These are phyloP conservation scores for Drosophila mayri DNA, from an alignment of 1,140 invertebrate genomes.

Conservation along the genomic window DNA sequence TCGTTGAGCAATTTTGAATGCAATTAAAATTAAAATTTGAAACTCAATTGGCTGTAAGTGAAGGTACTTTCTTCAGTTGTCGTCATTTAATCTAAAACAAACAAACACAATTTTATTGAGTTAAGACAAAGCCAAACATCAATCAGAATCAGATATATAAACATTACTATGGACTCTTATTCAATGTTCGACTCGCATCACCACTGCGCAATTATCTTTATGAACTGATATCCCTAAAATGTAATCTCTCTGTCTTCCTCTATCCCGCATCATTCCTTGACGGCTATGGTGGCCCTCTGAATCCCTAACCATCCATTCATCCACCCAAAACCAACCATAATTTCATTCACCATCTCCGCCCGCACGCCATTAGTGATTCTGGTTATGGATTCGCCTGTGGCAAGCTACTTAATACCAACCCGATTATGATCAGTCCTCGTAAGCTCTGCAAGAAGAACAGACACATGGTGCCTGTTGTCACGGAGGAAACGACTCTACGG, in stretches of 20 bases:
- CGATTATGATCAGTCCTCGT: constrained; percentile 1
- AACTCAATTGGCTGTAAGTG: constrained; percentile 14
- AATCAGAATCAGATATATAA: constrained; percentile 33
- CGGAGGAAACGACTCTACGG: constrained; percentile 14
- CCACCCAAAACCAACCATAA: constrained; percentile 30
- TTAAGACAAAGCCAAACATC: constrained; percentile 19
- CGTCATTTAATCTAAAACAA: constrained; percentile 11
- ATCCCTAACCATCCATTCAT: constrained; percentile 17
- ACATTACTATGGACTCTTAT: constrained; percentile 15
- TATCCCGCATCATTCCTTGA: constrained; percentile 35
- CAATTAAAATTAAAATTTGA: constrained; percentile 36
- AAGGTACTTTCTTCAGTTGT: constrained; percentile 13
- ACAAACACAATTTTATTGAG: constrained; percentile 71
- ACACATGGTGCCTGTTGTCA: background rate
- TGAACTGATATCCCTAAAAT: constrained; percentile 53
- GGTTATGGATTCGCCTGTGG: constrained; percentile 28
- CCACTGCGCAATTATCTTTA: constrained; percentile 41
- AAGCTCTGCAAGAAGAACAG: background rate
- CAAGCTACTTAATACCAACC: constrained; percentile 29
- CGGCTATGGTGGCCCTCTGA: constrained; percentile 7
- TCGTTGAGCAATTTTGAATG: constrained; percentile 58
- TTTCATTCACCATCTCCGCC: constrained; percentile 31
- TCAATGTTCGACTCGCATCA: constrained; percentile 32
- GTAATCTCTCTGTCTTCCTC: constrained; percentile 60
- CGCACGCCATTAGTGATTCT: constrained; percentile 49